A percentile compares a stretch with the other conserved stretches of the same genome.
Evolutionary conservation across 2,888 invertebrate species (phyloP).

Genomic region (Camptogramma bilineatum): DNA sequence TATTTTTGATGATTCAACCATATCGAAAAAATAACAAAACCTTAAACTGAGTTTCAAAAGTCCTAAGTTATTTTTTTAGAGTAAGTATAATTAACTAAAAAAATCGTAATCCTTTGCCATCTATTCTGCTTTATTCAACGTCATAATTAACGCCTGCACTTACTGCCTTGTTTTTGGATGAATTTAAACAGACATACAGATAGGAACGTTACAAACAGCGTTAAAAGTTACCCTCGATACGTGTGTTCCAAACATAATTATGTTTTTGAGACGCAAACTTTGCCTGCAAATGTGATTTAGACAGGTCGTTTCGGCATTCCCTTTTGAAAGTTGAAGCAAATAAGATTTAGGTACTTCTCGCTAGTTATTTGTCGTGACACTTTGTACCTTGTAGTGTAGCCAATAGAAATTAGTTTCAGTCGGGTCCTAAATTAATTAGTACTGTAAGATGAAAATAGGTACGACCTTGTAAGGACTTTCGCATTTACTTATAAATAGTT

Average conservation of each 20-base stretch:
- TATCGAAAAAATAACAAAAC: too few species aligned
- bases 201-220: not conserved
- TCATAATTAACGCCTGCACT: too few species aligned
- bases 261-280: conserved; percentile 34
- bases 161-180: too few species aligned
- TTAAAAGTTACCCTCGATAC: conserved; percentile 25
- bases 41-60: too few species aligned
- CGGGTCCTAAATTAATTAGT: not conserved
- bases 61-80: too few species aligned
- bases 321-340: conserved; percentile 31
- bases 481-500: too few species aligned
- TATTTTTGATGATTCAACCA: too few species aligned
- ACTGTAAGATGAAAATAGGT: not conserved
- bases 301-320: conserved; percentile 22
- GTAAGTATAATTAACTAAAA: too few species aligned
- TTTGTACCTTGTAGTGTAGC: not conserved
- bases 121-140: too few species aligned
- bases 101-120: too few species aligned
- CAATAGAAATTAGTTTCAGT: not conserved
- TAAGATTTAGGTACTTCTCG: conserved; percentile 4
- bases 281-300: conserved; percentile 31
- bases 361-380: not conserved
- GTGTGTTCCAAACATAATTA: conserved; percentile 26
- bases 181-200: not conserved
- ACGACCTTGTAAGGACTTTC: too few species aligned